Conservation (phyloP, 2,888 invertebrate genomes). For the Apoda limacodes region DNA sequence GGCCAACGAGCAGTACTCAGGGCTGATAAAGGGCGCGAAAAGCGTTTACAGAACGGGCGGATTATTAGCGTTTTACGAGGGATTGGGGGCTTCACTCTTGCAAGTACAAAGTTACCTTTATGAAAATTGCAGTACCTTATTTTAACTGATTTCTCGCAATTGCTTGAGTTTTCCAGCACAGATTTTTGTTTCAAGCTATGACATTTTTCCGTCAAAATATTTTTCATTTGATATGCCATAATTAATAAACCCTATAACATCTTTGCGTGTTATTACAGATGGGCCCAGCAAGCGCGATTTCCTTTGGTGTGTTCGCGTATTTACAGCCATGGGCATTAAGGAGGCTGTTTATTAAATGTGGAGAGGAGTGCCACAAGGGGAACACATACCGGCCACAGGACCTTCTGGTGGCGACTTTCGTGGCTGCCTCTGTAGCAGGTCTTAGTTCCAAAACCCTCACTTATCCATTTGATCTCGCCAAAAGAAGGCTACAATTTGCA, state of each 20-base stretch:
- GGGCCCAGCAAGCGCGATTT: conserved; percentile 49
- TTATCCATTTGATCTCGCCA: conserved; percentile 89
- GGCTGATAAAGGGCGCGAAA: conserved; percentile 34
- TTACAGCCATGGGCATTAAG: conserved; percentile 29
- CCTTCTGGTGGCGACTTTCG: conserved; percentile 38
- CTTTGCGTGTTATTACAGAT: conserved; percentile 41
- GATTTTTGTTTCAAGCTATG: too few relatives aligned
- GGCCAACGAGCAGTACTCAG: conserved; percentile 41
- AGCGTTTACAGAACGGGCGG: conserved; percentile 45
- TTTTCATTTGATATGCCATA: conserved; percentile 2
- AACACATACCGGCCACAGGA: conserved; percentile 27
- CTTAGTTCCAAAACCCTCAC: conserved; percentile 80
- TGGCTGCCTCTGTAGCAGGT: conserved; percentile 80
- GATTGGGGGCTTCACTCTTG: conserved; percentile 39
- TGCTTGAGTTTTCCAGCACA: too few relatives aligned
- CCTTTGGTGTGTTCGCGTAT: conserved; percentile 42
- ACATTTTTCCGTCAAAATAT: neutral
- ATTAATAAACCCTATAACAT: too few relatives aligned
- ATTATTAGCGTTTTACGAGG: conserved; percentile 45
- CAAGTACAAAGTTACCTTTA: too few relatives aligned
- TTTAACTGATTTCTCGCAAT: too few relatives aligned
- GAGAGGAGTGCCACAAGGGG: conserved; percentile 13
- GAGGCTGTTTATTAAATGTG: conserved; percentile 11
- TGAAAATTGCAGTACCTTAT: too few relatives aligned
- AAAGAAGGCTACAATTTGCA: conserved; percentile 87